These are phyloP conservation scores for Adelognathus sp. DNA, from an alignment of 2,888 invertebrate genomes.

Conservation along the genomic window DNA sequence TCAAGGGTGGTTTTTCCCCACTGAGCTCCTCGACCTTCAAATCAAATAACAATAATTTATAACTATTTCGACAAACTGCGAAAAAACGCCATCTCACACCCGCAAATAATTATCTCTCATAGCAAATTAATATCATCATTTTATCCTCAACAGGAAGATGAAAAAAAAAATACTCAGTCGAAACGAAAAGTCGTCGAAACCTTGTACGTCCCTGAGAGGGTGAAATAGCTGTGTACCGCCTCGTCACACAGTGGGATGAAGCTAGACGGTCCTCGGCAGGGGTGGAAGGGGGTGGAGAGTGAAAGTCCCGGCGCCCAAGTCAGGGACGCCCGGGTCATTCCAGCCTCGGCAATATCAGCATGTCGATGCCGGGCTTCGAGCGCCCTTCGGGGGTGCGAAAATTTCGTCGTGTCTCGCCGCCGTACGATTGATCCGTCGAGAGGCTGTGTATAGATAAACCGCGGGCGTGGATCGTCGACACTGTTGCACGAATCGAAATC, in stretches of 20 bases:
- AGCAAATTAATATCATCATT: too few species aligned
- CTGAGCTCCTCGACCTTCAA: too few species aligned
- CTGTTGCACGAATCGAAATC: not conserved
- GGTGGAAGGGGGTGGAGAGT: slow-evolving; percentile 27
- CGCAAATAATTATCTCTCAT: too few species aligned
- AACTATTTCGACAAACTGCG: too few species aligned
- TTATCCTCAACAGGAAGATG: too few species aligned
- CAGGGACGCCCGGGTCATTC: slow-evolving; percentile 79
- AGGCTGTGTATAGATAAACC: slow-evolving; percentile 34
- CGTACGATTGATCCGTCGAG: slow-evolving; percentile 61
- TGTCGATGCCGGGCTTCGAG: slow-evolving; percentile 77
- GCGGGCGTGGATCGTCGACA: slow-evolving; percentile 25
- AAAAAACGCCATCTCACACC: too few species aligned
- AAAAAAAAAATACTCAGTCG: too few species aligned
- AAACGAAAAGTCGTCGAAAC: too few species aligned
- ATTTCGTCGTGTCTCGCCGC: slow-evolving; percentile 53
- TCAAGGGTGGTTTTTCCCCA: too few species aligned
- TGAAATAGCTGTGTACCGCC: too few species aligned
- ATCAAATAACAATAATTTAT: too few species aligned
- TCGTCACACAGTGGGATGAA: not conserved
- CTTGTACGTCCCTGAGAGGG: too few species aligned
- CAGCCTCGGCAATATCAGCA: slow-evolving; percentile 77
- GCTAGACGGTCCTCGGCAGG: not conserved
- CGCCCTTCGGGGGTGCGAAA: slow-evolving; percentile 76
- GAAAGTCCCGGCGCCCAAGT: slow-evolving; percentile 73